phyloP scores from a whole-genome alignment of 2,113 vertebrate genomes.

The Herpetotheres cachinnans region DNA sequence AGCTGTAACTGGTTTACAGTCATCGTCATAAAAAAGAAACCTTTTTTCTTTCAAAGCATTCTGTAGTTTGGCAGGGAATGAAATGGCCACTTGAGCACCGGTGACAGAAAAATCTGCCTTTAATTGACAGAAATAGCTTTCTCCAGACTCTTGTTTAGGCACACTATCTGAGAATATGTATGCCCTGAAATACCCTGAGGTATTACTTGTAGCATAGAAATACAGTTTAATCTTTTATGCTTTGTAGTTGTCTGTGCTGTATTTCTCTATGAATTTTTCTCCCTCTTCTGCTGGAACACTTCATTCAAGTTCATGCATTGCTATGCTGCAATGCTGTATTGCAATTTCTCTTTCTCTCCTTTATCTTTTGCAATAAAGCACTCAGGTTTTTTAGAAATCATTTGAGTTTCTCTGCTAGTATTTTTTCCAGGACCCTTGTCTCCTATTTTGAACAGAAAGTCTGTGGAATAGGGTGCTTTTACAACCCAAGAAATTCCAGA shows the following conservation, averaged over 20 bases:
- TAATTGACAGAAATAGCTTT: conserved; percentile 23
- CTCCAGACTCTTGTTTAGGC: background rate
- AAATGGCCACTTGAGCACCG: conserved; percentile 26
- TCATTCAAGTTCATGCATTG: background rate
- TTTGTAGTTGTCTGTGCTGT: background rate
- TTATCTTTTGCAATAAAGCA: background rate
- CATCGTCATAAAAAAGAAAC: background rate
- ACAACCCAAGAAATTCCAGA: background rate
- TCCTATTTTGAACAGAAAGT: background rate
- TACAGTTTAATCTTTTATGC: background rate
- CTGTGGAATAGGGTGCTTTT: background rate
- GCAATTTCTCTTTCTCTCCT: background rate
- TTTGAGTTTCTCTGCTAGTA: background rate
- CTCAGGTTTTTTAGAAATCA: background rate
- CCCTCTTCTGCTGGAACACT: background rate
- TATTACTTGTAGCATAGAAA: background rate
- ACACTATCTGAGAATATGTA: background rate
- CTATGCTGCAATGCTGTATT: background rate
- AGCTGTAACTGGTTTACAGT: conserved; percentile 54
- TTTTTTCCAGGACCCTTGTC: background rate
- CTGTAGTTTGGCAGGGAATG: conserved; percentile 37
- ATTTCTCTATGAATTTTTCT: background rate
- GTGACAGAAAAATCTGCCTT: conserved; percentile 39
- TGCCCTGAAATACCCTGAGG: background rate
- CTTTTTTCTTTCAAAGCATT: conserved; percentile 16